Evolutionary conservation across 2,888 invertebrate species (phyloP).

Genomic region (Lysandra coridon): DNA sequence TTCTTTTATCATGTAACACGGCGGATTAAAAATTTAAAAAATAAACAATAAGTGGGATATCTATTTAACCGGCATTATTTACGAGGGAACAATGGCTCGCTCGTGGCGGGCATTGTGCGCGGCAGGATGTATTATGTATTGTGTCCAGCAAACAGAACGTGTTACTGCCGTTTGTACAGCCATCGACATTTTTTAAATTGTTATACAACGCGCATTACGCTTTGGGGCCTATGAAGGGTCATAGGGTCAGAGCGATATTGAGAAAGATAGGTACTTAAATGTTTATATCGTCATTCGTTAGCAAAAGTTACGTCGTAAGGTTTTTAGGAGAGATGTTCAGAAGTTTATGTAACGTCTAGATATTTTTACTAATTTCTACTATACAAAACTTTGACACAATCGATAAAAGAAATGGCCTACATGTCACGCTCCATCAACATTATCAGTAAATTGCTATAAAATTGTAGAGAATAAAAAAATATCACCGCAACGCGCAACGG

Average conservation of each 20-base stretch:
- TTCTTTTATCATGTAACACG: background rate
- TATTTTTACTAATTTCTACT: background rate
- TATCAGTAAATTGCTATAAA: background rate
- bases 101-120: constrained; percentile 65
- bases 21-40: constrained; percentile 15
- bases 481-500: background rate
- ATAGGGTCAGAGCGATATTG: background rate
- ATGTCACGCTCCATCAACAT: background rate
- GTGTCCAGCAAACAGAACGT: constrained; percentile 74
- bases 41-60: constrained; percentile 27
- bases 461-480: background rate
- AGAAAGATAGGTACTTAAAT: background rate
- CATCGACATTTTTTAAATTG: constrained; percentile 5
- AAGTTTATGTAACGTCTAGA: no score
- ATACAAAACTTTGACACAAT: background rate
- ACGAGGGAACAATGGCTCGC: constrained; percentile 67
- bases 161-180: constrained; percentile 44
- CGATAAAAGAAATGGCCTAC: background rate
- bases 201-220: background rate
- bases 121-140: constrained; percentile 76
- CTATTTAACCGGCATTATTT: constrained; percentile 27
- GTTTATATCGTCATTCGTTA: no score
- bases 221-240: background rate
- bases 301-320: background rate
- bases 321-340: background rate